Evolutionary conservation across 2,113 vertebrate genomes (phyloP), one percentile per base, ranked within the genome.

Genomic region (Labeo rohita): DNA sequence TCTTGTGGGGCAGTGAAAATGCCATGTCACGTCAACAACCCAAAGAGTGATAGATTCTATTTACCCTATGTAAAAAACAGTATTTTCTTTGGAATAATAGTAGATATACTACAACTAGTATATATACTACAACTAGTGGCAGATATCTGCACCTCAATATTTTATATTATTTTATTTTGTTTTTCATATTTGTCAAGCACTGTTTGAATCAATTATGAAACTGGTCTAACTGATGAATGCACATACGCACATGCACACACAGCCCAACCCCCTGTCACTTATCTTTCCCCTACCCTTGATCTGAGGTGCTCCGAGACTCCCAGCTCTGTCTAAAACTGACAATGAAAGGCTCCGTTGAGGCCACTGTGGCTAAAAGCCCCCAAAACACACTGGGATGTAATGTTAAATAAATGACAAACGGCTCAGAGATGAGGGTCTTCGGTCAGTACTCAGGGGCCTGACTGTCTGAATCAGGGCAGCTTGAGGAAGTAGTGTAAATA

Each of bases 361-460:
- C 76, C 56, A 75, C 66, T 70, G 73, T 23, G 50, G 85, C 76
- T 84, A 82, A 80, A 56, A 68, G 80, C 73, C 79, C 36, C 56
- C 65, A 81, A 56, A 23, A 56, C 81, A 80, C 85, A 76, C 28
- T 49, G 75, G 81, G 54, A 15, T 80, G 50, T 16, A 75, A 80
- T 75, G 36, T 74, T 84, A 78, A 84, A 72, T 80, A 86, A 86
- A 86, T 86, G 81, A 86, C 88, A 86, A 84, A 86, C 49, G 68
- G 39, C 47, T 89, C 6, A 49, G 65, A 49, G 47, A 76, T 36
- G 15, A 75, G 68, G 59, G 81, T 86, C 47, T 80, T 50, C 8
- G 28, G 47, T 43, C 45, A 3, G 8, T 49, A 63, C 59, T 84
- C 56, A 23, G 18, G 13, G 59, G 36, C 75, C 56, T 39, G 47